A percentile compares a stretch with the other conserved stretches of the same genome.
phyloP scores from a whole-genome alignment of 1,140 invertebrate genomes.

The Gonatopus flavifemur region DNA sequence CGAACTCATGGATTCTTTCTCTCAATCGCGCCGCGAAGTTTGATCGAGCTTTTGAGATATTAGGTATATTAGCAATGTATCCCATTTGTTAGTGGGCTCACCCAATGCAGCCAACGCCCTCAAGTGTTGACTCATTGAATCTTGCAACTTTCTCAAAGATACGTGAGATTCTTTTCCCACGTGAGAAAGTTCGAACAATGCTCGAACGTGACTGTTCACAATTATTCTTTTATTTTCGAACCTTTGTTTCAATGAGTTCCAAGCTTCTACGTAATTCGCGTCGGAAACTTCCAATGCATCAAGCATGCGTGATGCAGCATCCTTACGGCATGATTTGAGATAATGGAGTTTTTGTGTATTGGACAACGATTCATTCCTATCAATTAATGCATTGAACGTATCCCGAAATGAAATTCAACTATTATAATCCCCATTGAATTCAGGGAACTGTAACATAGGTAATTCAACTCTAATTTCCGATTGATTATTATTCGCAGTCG shows the following conservation, averaged over 20 bases:
- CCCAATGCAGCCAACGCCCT: slow-evolving; percentile 20
- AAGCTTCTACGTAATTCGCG: slow-evolving; percentile 22
- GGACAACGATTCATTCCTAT: neutral
- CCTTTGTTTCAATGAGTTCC: slow-evolving; percentile 22
- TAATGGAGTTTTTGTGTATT: slow-evolving; percentile 26
- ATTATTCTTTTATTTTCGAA: slow-evolving; percentile 36
- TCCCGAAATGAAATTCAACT: slow-evolving; percentile 24
- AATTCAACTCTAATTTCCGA: too few relatives aligned
- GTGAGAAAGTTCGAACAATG: slow-evolving; percentile 22
- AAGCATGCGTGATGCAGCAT: slow-evolving; percentile 10
- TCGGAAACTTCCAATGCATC: slow-evolving; percentile 12
- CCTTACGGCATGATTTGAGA: slow-evolving; percentile 11
- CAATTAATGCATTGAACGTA: slow-evolving; percentile 14
- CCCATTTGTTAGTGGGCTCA: neutral
- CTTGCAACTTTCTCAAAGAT: slow-evolving; percentile 23
- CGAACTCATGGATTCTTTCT: too few relatives aligned
- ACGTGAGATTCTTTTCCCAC: slow-evolving; percentile 26
- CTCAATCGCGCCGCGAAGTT: neutral
- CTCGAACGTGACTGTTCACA: slow-evolving; percentile 29
- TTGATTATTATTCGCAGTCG: too few relatives aligned
- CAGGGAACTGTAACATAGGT: too few relatives aligned
- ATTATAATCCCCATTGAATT: too few relatives aligned
- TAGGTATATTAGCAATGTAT: slow-evolving; percentile 8
- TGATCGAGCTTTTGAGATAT: neutral
- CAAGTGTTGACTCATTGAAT: slow-evolving; percentile 27